phyloP scores from a whole-genome alignment of 1,140 invertebrate genomes.

The Hirudo medicinalis region DNA sequence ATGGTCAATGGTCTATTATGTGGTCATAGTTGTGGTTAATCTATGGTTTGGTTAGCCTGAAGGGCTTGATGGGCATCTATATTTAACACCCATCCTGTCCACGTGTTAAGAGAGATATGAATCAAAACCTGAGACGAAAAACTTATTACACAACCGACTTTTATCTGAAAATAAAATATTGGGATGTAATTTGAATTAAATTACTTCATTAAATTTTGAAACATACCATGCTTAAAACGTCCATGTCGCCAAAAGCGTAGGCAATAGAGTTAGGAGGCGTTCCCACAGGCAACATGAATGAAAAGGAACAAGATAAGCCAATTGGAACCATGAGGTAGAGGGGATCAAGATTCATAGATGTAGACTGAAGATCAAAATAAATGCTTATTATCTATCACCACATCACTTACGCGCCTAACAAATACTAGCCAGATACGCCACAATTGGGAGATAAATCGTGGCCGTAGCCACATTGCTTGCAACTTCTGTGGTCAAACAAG shows the following conservation, averaged over 20 bases:
- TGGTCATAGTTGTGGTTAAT: too few species aligned
- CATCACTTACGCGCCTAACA: background rate
- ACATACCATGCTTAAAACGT: slow-evolving; percentile 33
- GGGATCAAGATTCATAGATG: slow-evolving; percentile 49
- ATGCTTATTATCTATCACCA: background rate
- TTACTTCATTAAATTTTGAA: slow-evolving; percentile 1
- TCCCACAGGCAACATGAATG: slow-evolving; percentile 61
- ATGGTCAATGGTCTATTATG: too few species aligned
- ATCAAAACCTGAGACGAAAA: too few species aligned
- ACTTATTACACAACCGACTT: too few species aligned
- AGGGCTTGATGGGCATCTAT: too few species aligned
- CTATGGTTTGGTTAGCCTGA: too few species aligned
- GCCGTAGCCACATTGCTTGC: slow-evolving; percentile 70
- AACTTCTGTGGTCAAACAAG: slow-evolving; percentile 55
- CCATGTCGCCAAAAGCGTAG: slow-evolving; percentile 43
- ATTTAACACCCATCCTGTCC: too few species aligned
- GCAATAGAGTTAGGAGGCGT: slow-evolving; percentile 81
- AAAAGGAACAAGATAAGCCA: slow-evolving; percentile 59
- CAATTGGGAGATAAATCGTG: slow-evolving; percentile 66
- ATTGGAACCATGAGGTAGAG: slow-evolving; percentile 70
- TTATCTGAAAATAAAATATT: too few species aligned
- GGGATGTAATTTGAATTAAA: too few species aligned
- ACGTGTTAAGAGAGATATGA: too few species aligned
- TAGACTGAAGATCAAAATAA: slow-evolving; percentile 33
- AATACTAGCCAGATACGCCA: slow-evolving; percentile 50